Evolutionary conservation across 2,797 vertebrate genomes (phyloP).

Genomic region (Enteromius argenteus): DNA sequence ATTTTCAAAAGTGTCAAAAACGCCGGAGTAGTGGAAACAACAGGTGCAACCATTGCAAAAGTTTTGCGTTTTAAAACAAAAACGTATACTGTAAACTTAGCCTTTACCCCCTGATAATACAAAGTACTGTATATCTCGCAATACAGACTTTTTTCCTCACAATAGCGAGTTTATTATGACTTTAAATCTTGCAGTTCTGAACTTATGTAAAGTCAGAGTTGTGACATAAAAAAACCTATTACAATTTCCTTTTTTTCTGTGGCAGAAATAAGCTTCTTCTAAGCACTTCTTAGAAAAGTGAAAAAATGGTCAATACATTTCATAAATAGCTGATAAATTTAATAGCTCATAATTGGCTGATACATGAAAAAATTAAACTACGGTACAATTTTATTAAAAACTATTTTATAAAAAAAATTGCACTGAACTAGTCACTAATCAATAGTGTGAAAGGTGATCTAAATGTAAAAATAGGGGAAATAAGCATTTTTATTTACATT

Average conservation of each 20-base stretch:
- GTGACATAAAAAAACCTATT: too few relatives aligned
- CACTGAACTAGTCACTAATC: background rate
- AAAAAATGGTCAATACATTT: background rate
- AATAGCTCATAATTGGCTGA: background rate
- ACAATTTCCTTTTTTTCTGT: background rate
- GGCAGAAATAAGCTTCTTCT: background rate
- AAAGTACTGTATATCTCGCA: background rate
- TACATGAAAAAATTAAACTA: background rate
- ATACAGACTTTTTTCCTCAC: background rate
- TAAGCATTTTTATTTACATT: background rate
- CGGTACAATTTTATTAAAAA: background rate
- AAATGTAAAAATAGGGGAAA: background rate
- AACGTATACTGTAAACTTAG: too few relatives aligned
- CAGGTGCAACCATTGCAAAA: too few relatives aligned
- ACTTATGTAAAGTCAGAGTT: background rate
- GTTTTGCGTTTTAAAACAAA: too few relatives aligned
- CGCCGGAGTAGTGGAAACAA: too few relatives aligned
- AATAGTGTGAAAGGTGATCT: background rate
- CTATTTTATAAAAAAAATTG: too few relatives aligned
- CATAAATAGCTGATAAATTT: background rate
- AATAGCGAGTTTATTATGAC: background rate
- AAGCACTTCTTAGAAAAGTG: background rate
- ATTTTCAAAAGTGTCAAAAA: too few relatives aligned
- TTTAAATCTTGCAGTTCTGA: background rate
- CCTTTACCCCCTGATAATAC: too few relatives aligned